Evolutionary conservation across 2,888 invertebrate genomes (phyloP).

Genomic region (Trissolcus brochymenae): DNA sequence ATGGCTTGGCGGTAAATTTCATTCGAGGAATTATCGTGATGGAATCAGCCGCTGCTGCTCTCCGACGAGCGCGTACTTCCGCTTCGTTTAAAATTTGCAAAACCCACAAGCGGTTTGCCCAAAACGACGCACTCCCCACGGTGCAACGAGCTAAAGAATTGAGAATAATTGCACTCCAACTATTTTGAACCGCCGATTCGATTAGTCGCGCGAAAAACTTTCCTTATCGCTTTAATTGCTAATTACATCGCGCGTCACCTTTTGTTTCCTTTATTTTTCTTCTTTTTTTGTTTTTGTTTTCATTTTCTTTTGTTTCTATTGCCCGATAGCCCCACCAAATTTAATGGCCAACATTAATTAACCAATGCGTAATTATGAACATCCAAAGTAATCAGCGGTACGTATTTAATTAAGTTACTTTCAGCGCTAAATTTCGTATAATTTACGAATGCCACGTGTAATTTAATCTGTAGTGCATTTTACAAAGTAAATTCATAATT

Average conservation of each 20-base stretch:
- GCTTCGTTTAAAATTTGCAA: conserved; percentile 62
- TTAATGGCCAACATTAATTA: conserved; percentile 51
- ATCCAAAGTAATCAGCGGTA: conserved; percentile 51
- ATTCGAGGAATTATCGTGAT: conserved; percentile 76
- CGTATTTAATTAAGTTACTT: conserved; percentile 57
- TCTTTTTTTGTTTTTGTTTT: background rate
- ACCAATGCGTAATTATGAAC: conserved; percentile 50
- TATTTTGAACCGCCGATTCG: conserved; percentile 31
- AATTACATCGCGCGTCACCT: conserved; percentile 16
- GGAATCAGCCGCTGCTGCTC: conserved; percentile 72
- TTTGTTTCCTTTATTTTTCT: background rate
- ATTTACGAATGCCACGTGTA: conserved; percentile 53
- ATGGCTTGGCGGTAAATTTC: conserved; percentile 74
- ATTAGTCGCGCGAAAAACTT: conserved; percentile 40
- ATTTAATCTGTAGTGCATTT: conserved; percentile 50
- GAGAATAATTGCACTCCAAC: conserved; percentile 49
- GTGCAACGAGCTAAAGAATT: conserved; percentile 49
- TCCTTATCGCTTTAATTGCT: conserved; percentile 39
- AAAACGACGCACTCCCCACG: conserved; percentile 23
- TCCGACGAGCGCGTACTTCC: conserved; percentile 64
- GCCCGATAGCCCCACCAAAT: conserved; percentile 4
- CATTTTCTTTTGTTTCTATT: conserved; percentile 15
- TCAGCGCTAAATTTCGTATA: conserved; percentile 56
- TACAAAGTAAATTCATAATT: conserved; percentile 58
- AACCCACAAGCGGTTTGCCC: conserved; percentile 58